A percentile compares a stretch with the other conserved stretches of the same genome.
phyloP scores from a whole-genome alignment of 1,140 invertebrate species.

The Cydia splendana region DNA sequence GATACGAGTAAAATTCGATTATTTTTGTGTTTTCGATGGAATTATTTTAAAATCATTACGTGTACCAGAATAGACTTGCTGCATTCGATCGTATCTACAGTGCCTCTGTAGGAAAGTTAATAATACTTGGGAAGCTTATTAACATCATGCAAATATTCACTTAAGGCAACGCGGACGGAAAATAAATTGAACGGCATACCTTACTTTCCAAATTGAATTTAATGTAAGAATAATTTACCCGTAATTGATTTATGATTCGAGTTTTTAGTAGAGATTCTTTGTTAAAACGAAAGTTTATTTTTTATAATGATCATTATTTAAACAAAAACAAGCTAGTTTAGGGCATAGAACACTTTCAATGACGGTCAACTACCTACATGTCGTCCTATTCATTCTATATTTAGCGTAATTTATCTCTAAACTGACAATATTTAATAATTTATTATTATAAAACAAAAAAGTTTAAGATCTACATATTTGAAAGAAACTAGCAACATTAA shows the following conservation, averaged over 20 bases:
- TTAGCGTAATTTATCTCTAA: no score
- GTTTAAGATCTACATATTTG: no score
- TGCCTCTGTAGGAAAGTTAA: slow-evolving; percentile 52
- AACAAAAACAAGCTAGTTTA: no score
- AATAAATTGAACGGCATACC: slow-evolving; percentile 53
- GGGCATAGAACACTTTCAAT: no score
- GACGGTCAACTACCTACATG: no score
- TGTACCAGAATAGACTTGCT: background rate
- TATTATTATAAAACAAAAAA: no score
- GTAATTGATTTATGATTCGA: slow-evolving; percentile 30
- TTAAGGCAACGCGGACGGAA: slow-evolving; percentile 47
- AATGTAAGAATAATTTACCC: slow-evolving; percentile 26
- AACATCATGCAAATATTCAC: slow-evolving; percentile 66
- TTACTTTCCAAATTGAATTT: slow-evolving; percentile 34
- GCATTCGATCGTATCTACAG: background rate
- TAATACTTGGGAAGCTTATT: slow-evolving; percentile 49
- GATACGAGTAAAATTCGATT: no score
- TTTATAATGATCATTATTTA: background rate
- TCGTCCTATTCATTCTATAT: no score
- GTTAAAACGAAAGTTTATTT: background rate
- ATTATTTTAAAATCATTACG: background rate
- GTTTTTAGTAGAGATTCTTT: background rate
- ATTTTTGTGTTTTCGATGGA: no score
- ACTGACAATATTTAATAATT: no score
- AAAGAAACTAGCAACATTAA: no score